Base-by-base conservation (phyloP, 1,140 invertebrate species). In the Ooceraea biroi region DNA sequence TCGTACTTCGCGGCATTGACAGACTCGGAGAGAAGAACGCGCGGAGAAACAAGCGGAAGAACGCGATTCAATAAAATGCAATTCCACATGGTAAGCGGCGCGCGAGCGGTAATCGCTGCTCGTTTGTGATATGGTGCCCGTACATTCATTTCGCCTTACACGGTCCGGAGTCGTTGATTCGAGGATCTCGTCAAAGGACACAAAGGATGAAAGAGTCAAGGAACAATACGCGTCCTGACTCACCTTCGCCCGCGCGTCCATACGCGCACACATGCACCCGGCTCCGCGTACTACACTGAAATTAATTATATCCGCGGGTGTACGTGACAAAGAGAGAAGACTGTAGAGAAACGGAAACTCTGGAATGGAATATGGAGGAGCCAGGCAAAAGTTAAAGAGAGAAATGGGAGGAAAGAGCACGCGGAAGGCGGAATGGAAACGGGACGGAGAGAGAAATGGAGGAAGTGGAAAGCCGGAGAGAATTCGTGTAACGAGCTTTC, bases 291-390 rank as follows among this genome's bases (percentile, higher is more conserved):
- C n/a, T 86, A 88, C 82, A 85, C 88, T 69, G 84, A 82, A 89
- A 89, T 89, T 89, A 88, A 89, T 89, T 89, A 89, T 89, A 89
- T 89, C 84, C 73, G 61, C 50, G 78, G 50, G 36, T 57, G 84
- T 58, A 68, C 57, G 60, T 72, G 80, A 88, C 86, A 88, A 85
- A 88, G 77, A 69, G 60, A 65, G 55, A 71, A 71, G 76, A 48
- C 76, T 52, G 69, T 48, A 12, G 61, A 78, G 41, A 4, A 60
- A 84, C 41, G 30, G 66, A 65, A 61, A 57, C 76, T 68, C 25
- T 25, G 46, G 69, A 55, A 76, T 61, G 50, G 69, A 83, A 76
- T 68, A 69, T 74, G 55, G 80, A 76, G 25, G 30, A 57, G 52
- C 65, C 36, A 41, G 17, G 36, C 44, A 63, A 76, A 60, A 36